phyloP scores from a whole-genome alignment of 2,113 vertebrate genomes.

The Tyto alba region DNA sequence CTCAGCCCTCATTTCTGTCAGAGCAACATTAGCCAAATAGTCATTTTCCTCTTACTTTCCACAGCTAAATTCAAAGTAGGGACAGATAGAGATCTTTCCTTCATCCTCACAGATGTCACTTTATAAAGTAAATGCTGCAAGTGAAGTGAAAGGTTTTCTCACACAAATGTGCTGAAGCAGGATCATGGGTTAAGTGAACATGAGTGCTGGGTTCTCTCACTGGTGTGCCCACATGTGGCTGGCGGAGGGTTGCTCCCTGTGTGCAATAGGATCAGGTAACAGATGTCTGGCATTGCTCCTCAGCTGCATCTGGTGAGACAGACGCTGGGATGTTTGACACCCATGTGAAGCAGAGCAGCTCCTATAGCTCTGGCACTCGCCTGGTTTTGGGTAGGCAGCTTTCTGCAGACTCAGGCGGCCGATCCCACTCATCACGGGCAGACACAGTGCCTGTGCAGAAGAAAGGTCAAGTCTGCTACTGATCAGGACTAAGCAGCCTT shows the following conservation, averaged over 20 bases:
- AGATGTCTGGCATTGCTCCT: not conserved
- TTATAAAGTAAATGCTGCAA: not conserved
- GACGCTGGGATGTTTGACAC: not conserved
- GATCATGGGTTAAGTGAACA: not conserved
- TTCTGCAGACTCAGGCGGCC: no score
- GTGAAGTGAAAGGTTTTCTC: not conserved
- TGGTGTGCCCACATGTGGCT: not conserved
- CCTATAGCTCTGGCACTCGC: not conserved
- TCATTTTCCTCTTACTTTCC: not conserved
- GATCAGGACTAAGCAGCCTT: not conserved
- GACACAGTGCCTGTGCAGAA: not conserved
- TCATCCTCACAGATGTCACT: not conserved
- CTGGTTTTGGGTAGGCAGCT: not conserved
- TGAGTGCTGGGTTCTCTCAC: not conserved
- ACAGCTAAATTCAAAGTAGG: not conserved
- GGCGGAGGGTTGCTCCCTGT: not conserved
- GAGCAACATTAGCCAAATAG: not conserved
- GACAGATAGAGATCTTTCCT: not conserved
- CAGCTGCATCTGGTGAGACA: not conserved
- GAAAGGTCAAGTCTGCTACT: not conserved
- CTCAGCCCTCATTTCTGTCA: not conserved
- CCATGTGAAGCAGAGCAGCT: not conserved
- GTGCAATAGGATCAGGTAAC: not conserved
- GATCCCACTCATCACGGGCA: not conserved
- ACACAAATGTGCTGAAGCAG: not conserved